Percentiles rank a stretch among this genome's conserved stretches.
Conservation (phyloP, 2,888 invertebrate species). For the Drosophila tanythrix region DNA sequence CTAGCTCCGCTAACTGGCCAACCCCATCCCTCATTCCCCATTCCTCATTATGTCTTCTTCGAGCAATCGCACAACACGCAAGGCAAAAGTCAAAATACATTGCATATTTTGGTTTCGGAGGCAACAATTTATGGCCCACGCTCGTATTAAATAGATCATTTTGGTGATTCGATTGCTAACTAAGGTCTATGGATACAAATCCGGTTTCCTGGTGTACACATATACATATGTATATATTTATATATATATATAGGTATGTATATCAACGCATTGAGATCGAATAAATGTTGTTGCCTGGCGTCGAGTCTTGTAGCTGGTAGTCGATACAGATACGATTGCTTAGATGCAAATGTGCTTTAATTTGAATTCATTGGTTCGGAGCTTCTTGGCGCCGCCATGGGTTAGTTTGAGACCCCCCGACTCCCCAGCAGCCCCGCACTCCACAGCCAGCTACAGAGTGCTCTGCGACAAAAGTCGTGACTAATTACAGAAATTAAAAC, state of each 20-base stretch:
- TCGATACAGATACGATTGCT: conserved; percentile 53
- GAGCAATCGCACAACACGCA: conserved; percentile 49
- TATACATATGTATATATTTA: not conserved
- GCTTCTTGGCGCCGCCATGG: conserved; percentile 65
- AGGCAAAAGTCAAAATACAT: conserved; percentile 65
- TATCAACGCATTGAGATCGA: conserved; percentile 42
- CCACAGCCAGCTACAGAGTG: conserved; percentile 8
- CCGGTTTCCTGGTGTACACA: conserved; percentile 8
- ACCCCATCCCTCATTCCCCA: not conserved
- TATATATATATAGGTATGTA: not conserved
- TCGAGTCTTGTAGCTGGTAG: conserved; percentile 18
- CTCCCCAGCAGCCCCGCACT: not conserved
- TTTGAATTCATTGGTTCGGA: conserved; percentile 54
- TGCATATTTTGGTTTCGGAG: conserved; percentile 57
- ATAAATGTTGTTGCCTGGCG: conserved; percentile 15
- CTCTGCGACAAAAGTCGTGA: conserved; percentile 83
- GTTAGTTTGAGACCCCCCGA: conserved; percentile 1
- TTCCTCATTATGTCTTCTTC: conserved; percentile 4
- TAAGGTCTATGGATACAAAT: conserved; percentile 19
- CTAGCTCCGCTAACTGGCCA: not conserved
- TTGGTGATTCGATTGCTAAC: conserved; percentile 57
- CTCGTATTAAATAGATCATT: conserved; percentile 74
- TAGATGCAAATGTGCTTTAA: conserved; percentile 68
- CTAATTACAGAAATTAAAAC: conserved; percentile 85
- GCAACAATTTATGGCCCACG: conserved; percentile 65